Evolutionary conservation across 2,797 vertebrate genomes (phyloP).

Genomic region (Chelmon rostratus): DNA sequence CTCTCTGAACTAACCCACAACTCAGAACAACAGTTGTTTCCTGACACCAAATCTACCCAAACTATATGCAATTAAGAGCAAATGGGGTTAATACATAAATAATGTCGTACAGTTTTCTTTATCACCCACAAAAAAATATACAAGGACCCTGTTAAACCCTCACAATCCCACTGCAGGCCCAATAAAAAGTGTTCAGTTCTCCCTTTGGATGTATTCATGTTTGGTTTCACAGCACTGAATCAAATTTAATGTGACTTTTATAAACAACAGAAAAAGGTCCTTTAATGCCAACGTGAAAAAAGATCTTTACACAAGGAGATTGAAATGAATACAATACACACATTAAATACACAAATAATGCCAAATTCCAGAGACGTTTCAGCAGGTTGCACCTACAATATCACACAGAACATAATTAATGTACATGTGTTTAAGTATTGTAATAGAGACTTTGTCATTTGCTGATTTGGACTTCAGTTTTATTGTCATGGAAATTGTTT

Average conservation of each 20-base stretch:
- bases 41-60: not conserved
- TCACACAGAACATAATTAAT: not conserved
- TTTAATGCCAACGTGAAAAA: not conserved
- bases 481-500: not conserved
- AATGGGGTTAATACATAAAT: too few species aligned
- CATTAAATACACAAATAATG: not conserved
- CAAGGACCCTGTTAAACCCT: not conserved
- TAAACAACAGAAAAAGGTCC: not conserved
- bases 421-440: not conserved
- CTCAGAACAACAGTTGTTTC: not conserved
- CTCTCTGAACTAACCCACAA: not conserved
- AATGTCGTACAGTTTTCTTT: not conserved
- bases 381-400: not conserved
- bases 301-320: not conserved
- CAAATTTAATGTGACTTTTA: not conserved
- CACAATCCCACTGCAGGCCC: not conserved
- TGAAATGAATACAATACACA: not conserved
- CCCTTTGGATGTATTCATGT: not conserved
- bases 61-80: not conserved
- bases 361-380: not conserved
- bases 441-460: not conserved
- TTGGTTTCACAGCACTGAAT: not conserved
- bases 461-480: not conserved
- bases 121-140: not conserved
- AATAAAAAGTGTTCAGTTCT: not conserved